Conservation (phyloP, 2,797 vertebrate species). For the Mionectes olivaceus region DNA sequence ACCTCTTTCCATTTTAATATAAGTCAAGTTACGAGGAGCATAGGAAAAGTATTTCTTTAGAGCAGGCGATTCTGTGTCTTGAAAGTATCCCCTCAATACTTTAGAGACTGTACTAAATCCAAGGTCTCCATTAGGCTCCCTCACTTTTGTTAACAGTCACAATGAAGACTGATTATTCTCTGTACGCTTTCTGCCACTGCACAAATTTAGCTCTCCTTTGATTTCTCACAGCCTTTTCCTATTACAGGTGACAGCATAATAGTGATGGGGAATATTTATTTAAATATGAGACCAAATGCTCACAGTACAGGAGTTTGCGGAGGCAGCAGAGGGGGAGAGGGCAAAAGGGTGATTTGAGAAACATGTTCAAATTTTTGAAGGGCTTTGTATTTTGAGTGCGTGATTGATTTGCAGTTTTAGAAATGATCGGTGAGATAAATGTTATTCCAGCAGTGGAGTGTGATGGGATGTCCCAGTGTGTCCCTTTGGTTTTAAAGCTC, state of each 20-base stretch:
- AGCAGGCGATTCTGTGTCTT: background rate
- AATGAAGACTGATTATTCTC: constrained; percentile 66
- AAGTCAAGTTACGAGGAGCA: background rate
- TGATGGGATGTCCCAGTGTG: background rate
- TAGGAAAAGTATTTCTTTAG: constrained; percentile 40
- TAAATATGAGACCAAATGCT: constrained; percentile 60
- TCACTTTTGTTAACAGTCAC: constrained; percentile 58
- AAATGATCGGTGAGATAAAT: constrained; percentile 37
- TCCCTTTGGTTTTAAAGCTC: background rate
- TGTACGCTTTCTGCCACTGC: constrained; percentile 48
- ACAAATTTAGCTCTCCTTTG: constrained; percentile 67
- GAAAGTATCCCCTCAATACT: constrained; percentile 14
- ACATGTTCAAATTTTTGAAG: constrained; percentile 12
- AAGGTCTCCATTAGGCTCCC: constrained; percentile 55
- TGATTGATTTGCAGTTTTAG: constrained; percentile 50
- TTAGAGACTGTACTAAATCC: constrained; percentile 48
- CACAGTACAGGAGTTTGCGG: background rate
- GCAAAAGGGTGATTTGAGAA: constrained; percentile 59
- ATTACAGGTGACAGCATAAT: constrained; percentile 74
- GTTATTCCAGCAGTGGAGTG: constrained; percentile 25
- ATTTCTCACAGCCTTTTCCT: constrained; percentile 71
- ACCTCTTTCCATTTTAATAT: constrained; percentile 64
- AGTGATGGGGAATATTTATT: constrained; percentile 69
- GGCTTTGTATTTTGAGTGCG: constrained; percentile 51
- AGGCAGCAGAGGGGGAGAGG: constrained; percentile 28